A percentile compares a stretch with the other conserved stretches of the same genome.
These are phyloP conservation scores for Siderastrea siderea DNA, from an alignment of 92 coral and sea anemone genomes.

Conservation along the genomic window DNA sequence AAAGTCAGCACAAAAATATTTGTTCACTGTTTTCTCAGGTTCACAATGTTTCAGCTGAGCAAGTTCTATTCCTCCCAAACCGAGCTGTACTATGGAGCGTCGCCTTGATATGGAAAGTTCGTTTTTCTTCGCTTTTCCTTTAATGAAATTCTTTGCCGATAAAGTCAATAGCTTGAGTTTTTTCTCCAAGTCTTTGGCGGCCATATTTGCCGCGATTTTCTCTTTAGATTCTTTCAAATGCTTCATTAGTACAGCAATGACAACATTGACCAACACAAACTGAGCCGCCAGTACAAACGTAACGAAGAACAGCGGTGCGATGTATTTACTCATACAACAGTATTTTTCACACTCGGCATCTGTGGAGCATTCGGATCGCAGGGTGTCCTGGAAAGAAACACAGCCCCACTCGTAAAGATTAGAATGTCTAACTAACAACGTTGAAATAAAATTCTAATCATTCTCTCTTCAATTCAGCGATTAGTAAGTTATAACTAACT, in stretches of 20 bases:
- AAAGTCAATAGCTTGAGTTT: slow-evolving; percentile 82
- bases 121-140: slow-evolving; percentile 72
- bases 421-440: no score
- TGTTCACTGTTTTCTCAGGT: slow-evolving; percentile 42
- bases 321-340: slow-evolving; percentile 86
- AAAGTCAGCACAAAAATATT: slow-evolving; percentile 67
- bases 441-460: no score
- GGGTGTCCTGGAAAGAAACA: slow-evolving; percentile 81
- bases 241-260: slow-evolving; percentile 99
- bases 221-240: slow-evolving; percentile 97
- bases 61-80: slow-evolving; percentile 86
- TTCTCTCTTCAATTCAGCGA: no score
- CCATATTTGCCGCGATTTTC: slow-evolving; percentile 91
- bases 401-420: background rate
- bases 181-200: slow-evolving; percentile 90
- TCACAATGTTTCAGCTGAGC: slow-evolving; percentile 76
- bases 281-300: slow-evolving; percentile 98
- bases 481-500: no score
- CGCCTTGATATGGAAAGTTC: slow-evolving; percentile 65
- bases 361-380: slow-evolving; percentile 78
- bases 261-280: slow-evolving; percentile 96
- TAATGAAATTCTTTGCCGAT: slow-evolving; percentile 89
- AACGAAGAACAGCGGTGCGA: slow-evolving; percentile 94
- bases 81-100: slow-evolving; percentile 82
- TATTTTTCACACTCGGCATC: slow-evolving; percentile 78